Percentiles rank a stretch among this genome's conserved stretches.
These are phyloP conservation scores for Cryptotermes secundus DNA, from an alignment of 1,140 invertebrate genomes.

Conservation along the genomic window DNA sequence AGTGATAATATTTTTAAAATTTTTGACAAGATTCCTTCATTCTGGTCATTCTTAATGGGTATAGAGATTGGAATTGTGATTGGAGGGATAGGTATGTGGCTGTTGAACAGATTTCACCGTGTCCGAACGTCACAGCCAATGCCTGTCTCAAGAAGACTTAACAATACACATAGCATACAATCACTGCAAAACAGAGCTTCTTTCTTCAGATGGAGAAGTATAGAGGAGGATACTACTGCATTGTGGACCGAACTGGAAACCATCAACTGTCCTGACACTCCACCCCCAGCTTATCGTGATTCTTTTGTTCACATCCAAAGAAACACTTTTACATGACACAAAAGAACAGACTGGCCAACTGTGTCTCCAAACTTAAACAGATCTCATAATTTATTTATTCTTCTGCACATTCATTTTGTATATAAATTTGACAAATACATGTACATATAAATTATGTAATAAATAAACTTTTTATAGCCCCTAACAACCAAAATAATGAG, in stretches of 20 bases:
- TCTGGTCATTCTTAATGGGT: constrained; percentile 22
- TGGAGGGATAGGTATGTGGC: not conserved
- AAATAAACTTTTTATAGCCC: no score
- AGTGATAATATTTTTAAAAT: not conserved
- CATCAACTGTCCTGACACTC: constrained; percentile 5
- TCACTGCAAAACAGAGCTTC: not conserved
- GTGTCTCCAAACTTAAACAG: not conserved
- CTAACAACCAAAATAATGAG: no score
- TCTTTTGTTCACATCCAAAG: not conserved
- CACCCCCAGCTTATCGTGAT: constrained; percentile 26
- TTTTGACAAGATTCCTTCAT: constrained; percentile 2
- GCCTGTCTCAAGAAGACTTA: not conserved
- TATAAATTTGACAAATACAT: not conserved
- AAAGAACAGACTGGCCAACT: not conserved
- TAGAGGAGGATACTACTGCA: not conserved
- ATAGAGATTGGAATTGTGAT: constrained; percentile 19
- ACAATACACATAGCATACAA: not conserved
- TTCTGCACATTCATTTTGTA: not conserved
- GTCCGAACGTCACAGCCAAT: not conserved
- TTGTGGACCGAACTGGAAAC: not conserved
- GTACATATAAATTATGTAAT: no score
- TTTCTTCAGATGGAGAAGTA: not conserved
- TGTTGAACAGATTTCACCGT: not conserved
- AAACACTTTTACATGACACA: not conserved
- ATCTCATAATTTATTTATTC: not conserved